Base-by-base conservation (phyloP, 1,140 invertebrate species). In the Drosophila yakuba region DNA sequence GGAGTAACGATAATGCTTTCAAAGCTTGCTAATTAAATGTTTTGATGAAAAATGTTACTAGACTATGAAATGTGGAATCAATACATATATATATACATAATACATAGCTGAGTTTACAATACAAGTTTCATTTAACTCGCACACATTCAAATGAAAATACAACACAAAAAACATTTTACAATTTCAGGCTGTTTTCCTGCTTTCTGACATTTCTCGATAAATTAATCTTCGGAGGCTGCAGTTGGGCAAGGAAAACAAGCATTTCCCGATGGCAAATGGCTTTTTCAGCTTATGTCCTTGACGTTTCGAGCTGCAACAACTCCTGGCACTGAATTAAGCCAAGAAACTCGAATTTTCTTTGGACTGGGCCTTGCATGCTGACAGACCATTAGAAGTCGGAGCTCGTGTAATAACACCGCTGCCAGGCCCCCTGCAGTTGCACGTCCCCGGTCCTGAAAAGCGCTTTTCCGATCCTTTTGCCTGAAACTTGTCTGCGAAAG, bases 311-410 rank as follows among this genome's bases (percentile, higher is more conserved):
- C 12, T 75, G 72, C 72, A 59, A 54, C 48, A 47, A 74, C 44
- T 63, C 36, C 71, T 41, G 54, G 66, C 39, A 59, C 36, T 57
- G 73, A 51, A 54, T 51, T 50, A 36, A 78, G 68, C 57, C 63
- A 54, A 52, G 60, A 62, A 72, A 59, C 51, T 39, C 28, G 35
- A 38, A 39, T 39, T 12, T 39, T 39, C 14, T 38, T 12, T 15
- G 58, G 14, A 44, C 35, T 25, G 52, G 50, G 57, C 44, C 64
- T 86, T 79, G 83, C 83, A 86, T 86, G 83, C 67, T 88, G 83
- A 59, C 75, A 62, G 67, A 67, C 83, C 83, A 86, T 86, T 86
- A 86, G 45, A 77, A 32, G 32, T 32, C 64, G 60, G 28, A 15
- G 39, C 58, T 74, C 23, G 57, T 71, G 66, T 68, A 76, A 76